Base-by-base conservation (phyloP, 2,113 vertebrate species). In the Hippocampus abdominalis region DNA sequence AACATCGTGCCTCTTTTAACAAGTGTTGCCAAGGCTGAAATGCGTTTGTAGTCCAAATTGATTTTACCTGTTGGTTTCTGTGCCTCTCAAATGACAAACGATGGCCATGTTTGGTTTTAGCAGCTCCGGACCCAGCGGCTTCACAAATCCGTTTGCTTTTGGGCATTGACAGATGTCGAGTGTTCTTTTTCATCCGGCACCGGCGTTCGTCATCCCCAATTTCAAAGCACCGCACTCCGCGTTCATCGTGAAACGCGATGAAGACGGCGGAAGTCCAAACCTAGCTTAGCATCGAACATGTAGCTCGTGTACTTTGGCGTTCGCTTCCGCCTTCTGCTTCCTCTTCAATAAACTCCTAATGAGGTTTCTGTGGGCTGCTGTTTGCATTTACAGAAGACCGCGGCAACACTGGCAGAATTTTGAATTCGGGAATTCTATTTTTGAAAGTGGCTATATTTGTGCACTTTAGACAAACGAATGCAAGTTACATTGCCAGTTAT, bases 281-380 rank as follows among this genome's bases (percentile, higher is more conserved):
- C 71, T 79, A 81, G 80, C 70, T 72, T 64, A 59, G 72, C 68
- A 49, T 76, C 18, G 11, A 18, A 69, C 65, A 67, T 86, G 81
- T 86, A 82, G 83, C 76, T 82, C 68, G 74, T 72, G 81, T 82
- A 81, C 72, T 86, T 81, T 83, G 86, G 82, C 84, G 76, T 64
- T 73, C 49, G 83, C 82, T 79, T 81, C 72, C 42, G 15, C 54
- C 66, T n/a, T 13, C 25, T 29, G 68, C 60, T 69, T 76, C 71
- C 76, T 71, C 68, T 69, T 77, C 72, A 89, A 85, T 88, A 88
- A 89, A 48, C 21, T 23, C 40, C 12, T 3, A 25, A 15, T 42
- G 57, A 21, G 51, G 21, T 46, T 56, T 59, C 32, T 46, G 48
- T 71, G 12, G 8, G 61, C 57, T 75, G 49, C 71, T 71, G 44